phyloP scores from a whole-genome alignment of 2,888 invertebrate species.

The Artemia sp. region DNA sequence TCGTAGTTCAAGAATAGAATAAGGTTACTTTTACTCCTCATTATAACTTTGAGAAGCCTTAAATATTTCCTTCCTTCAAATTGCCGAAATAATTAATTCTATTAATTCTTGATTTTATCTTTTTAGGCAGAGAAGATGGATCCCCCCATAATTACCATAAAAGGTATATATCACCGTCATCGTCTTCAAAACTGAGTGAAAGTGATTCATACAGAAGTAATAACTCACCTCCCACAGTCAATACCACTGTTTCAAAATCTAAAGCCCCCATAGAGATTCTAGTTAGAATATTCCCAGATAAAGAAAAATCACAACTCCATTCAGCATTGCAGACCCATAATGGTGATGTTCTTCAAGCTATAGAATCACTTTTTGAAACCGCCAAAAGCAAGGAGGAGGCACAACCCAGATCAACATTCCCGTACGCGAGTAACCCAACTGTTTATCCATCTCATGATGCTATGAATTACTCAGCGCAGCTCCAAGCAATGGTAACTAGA shows the following conservation, averaged over 20 bases:
- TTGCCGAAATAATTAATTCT: too few species aligned
- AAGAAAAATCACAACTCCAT: slow-evolving; percentile 70
- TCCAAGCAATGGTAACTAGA: slow-evolving; percentile 14
- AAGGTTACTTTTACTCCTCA: too few species aligned
- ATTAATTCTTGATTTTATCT: too few species aligned
- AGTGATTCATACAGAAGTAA: too few species aligned
- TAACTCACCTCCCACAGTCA: neutral
- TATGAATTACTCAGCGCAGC: slow-evolving; percentile 7
- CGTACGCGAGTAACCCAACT: neutral
- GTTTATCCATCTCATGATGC: neutral
- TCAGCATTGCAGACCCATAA: slow-evolving; percentile 61
- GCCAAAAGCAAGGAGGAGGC: slow-evolving; percentile 30
- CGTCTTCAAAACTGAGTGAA: too few species aligned
- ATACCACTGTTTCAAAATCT: neutral
- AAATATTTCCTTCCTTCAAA: too few species aligned
- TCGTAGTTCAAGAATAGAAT: too few species aligned
- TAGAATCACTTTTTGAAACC: slow-evolving; percentile 69
- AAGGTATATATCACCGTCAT: too few species aligned
- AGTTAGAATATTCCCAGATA: slow-evolving; percentile 70
- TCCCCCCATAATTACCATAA: too few species aligned
- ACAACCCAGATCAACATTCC: neutral
- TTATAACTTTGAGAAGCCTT: too few species aligned
- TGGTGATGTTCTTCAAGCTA: slow-evolving; percentile 78
- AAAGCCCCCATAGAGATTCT: slow-evolving; percentile 63
- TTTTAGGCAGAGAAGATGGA: too few species aligned